These are phyloP conservation scores for Anagyrus pseudococci DNA, from an alignment of 2,888 invertebrate species.

Conservation along the genomic window DNA sequence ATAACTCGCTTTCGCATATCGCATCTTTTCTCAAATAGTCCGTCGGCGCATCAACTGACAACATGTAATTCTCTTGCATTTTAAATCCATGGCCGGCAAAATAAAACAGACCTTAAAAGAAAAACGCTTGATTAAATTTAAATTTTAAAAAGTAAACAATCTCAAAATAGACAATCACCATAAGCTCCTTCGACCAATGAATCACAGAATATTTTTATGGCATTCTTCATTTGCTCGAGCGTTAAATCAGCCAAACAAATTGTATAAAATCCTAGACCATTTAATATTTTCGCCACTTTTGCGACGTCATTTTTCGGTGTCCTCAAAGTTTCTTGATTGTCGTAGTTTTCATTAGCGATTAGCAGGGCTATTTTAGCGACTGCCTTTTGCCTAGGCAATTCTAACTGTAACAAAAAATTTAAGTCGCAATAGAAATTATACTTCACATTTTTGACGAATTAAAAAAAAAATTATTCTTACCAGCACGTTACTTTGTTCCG, in stretches of 20 bases:
- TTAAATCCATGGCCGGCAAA: slow-evolving; percentile 59
- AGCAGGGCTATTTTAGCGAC: slow-evolving; percentile 54
- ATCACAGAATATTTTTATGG: slow-evolving; percentile 50
- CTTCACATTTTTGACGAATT: background rate
- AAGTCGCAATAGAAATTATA: background rate
- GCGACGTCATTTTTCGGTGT: slow-evolving; percentile 55
- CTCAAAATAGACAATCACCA: slow-evolving; percentile 44
- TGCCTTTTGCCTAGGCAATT: slow-evolving; percentile 49
- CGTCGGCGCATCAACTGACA: slow-evolving; percentile 54
- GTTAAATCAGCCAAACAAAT: slow-evolving; percentile 54
- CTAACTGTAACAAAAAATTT: slow-evolving; percentile 39
- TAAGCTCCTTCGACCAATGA: slow-evolving; percentile 52
- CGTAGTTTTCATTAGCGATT: slow-evolving; percentile 55
- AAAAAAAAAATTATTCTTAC: slow-evolving; percentile 41
- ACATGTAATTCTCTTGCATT: slow-evolving; percentile 57
- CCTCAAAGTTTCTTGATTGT: slow-evolving; percentile 44
- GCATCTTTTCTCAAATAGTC: slow-evolving; percentile 49
- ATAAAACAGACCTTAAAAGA: slow-evolving; percentile 53
- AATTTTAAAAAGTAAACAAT: background rate
- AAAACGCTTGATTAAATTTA: background rate
- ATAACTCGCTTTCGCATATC: slow-evolving; percentile 54
- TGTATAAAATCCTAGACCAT: slow-evolving; percentile 53
- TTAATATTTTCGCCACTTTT: slow-evolving; percentile 47
- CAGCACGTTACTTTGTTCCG: slow-evolving; percentile 46
- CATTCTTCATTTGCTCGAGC: slow-evolving; percentile 53